Conservation (phyloP, 2,113 vertebrate species). For the Gambusia holbrooki region DNA sequence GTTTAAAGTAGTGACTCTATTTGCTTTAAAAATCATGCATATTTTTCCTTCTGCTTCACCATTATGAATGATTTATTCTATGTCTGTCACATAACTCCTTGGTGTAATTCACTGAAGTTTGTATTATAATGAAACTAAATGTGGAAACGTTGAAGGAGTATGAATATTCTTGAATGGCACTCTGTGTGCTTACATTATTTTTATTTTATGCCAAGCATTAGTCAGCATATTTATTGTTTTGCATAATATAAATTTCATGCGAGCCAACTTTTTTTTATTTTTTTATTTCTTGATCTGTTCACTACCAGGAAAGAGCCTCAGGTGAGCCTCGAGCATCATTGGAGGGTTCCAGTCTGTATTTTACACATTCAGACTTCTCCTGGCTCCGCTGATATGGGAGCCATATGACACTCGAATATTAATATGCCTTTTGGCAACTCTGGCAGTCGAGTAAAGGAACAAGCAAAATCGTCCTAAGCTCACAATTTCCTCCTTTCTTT, state of each 20-base stretch:
- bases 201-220: neutral
- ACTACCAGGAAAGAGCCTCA: neutral
- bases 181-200: neutral
- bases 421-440: conserved; percentile 23
- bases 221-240: no score
- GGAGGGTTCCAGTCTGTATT: conserved; percentile 4
- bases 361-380: conserved; percentile 11
- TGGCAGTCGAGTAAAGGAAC: conserved; percentile 43
- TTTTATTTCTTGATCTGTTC: no score
- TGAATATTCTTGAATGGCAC: no score
- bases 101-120: neutral
- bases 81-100: neutral
- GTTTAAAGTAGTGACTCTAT: no score
- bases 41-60: neutral
- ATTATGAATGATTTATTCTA: neutral
- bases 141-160: no score
- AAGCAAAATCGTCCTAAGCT: conserved; percentile 53
- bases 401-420: conserved; percentile 53
- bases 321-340: neutral
- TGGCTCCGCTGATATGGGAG: conserved; percentile 37
- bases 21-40: neutral
- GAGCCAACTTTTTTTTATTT: no score
- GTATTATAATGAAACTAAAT: no score
- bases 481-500: conserved; percentile 50
- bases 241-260: no score